Conservation (phyloP, 1,140 invertebrate genomes). For the Procambarus virginalis region DNA sequence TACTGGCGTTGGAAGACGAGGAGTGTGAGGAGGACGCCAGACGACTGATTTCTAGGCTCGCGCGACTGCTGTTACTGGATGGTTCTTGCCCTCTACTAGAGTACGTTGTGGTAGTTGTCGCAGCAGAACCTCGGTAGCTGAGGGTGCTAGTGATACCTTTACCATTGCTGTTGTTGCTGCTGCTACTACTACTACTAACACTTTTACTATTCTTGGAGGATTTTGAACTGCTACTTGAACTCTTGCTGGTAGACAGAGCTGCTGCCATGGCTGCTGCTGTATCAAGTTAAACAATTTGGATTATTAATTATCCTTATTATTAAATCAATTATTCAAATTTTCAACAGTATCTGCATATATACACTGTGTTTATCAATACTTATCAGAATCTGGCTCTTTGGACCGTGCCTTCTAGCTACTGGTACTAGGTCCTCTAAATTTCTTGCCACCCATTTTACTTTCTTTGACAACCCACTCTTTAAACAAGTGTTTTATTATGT, state of each 20-base stretch:
- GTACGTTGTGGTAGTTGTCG: constrained; percentile 56
- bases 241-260: constrained; percentile 47
- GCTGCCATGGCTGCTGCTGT: constrained; percentile 62
- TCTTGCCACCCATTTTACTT: too few species aligned
- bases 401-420: too few species aligned
- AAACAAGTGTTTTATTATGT: too few species aligned
- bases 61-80: constrained; percentile 41
- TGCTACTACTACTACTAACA: constrained; percentile 1
- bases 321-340: background rate
- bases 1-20: constrained; percentile 39
- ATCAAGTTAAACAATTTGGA: background rate
- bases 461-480: too few species aligned
- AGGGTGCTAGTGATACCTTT: constrained; percentile 58
- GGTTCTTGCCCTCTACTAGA: constrained; percentile 40
- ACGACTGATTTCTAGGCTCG: constrained; percentile 55
- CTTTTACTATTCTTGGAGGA: constrained; percentile 8
- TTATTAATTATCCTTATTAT: background rate
- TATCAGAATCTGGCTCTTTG: too few species aligned
- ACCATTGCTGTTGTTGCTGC: constrained; percentile 19
- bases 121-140: constrained; percentile 49
- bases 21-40: constrained; percentile 62
- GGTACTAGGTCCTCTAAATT: too few species aligned
- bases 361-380: too few species aligned
- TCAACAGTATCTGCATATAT: too few species aligned
- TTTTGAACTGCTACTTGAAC: constrained; percentile 39